Evolutionary conservation across 1,140 invertebrate species (phyloP).

Genomic region (Drosophila pandora): DNA sequence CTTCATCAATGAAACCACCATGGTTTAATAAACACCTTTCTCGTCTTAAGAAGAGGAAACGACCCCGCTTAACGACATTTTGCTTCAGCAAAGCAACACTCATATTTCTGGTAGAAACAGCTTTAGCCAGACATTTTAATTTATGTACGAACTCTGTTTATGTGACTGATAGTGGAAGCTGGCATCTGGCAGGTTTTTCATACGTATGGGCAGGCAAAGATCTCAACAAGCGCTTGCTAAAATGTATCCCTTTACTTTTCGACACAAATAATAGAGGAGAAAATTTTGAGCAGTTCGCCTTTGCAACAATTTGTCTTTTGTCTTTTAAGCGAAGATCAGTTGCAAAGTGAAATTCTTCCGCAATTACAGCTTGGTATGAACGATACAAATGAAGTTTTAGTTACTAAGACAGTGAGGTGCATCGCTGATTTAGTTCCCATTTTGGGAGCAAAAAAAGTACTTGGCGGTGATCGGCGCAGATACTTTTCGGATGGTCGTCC

Average conservation of each 20-base stretch:
- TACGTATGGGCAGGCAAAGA: constrained; percentile 89
- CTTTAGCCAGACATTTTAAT: constrained; percentile 91
- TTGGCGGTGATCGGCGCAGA: constrained; percentile 91
- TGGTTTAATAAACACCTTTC: too few relatives aligned
- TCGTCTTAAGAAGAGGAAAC: too few relatives aligned
- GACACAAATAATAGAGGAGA: constrained; percentile 76
- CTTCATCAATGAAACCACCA: too few relatives aligned
- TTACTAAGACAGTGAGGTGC: constrained; percentile 90
- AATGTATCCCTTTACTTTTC: constrained; percentile 86
- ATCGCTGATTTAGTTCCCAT: constrained; percentile 93
- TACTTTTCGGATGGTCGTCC: constrained; percentile 93
- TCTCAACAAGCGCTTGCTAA: constrained; percentile 87
- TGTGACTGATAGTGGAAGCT: constrained; percentile 90
- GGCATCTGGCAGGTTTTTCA: constrained; percentile 93
- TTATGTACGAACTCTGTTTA: constrained; percentile 91
- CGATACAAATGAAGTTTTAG: constrained; percentile 91
- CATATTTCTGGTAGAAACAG: constrained; percentile 92
- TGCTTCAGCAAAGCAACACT: too few relatives aligned
- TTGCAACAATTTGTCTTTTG: constrained; percentile 92
- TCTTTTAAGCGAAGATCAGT: constrained; percentile 88
- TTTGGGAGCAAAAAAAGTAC: constrained; percentile 89
- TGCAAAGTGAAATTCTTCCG: constrained; percentile 89
- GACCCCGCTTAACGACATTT: too few relatives aligned
- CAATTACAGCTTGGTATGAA: constrained; percentile 92
- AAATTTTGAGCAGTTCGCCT: constrained; percentile 91